These are phyloP conservation scores for Bombus haemorrhoidalis DNA, from an alignment of 1,140 invertebrate genomes.

Conservation along the genomic window DNA sequence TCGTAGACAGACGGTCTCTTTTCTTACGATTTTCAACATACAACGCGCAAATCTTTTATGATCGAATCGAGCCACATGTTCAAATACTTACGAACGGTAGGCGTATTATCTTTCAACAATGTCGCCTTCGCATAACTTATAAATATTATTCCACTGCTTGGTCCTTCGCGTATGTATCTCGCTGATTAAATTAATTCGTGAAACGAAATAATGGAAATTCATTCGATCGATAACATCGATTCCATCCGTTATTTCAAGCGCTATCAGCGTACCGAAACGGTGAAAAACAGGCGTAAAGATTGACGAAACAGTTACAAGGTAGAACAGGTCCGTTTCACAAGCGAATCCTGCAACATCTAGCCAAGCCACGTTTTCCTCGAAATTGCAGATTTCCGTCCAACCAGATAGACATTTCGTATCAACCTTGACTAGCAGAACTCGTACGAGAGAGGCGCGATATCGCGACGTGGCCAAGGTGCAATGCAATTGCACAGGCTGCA, in stretches of 20 bases:
- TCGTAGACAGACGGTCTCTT: too few species aligned
- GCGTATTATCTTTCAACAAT: too few species aligned
- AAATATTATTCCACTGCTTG: too few species aligned
- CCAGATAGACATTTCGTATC: neutral
- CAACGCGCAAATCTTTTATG: too few species aligned
- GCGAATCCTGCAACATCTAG: neutral
- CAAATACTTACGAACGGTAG: too few species aligned
- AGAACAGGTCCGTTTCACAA: neutral
- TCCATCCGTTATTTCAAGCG: too few species aligned
- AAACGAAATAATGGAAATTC: neutral
- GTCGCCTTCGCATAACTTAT: too few species aligned
- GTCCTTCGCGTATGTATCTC: too few species aligned
- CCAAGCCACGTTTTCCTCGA: conserved; percentile 1
- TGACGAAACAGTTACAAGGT: neutral
- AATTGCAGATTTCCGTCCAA: neutral
- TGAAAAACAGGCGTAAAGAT: neutral
- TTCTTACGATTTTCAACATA: too few species aligned
- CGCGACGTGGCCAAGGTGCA: conserved; percentile 24
- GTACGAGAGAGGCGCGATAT: neutral
- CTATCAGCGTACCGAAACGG: neutral
- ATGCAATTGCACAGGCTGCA: conserved; percentile 23
- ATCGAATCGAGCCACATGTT: too few species aligned
- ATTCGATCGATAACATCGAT: neutral
- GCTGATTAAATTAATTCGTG: too few species aligned
- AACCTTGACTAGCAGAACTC: conserved; percentile 24